Evolutionary conservation across 2,888 invertebrate species (phyloP).

Genomic region (Euproctis similis): DNA sequence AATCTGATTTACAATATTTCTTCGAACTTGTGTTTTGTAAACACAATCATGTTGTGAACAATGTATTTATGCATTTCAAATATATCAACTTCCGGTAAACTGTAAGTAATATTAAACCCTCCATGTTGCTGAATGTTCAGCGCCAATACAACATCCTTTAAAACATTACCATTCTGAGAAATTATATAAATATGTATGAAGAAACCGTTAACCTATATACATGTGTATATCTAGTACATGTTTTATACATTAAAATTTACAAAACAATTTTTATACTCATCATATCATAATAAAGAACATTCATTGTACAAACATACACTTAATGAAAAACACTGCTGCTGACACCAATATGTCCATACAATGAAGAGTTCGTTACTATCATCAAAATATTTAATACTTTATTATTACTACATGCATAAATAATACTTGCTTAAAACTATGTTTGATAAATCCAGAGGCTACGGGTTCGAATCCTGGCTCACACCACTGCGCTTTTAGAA

Average conservation of each 20-base stretch:
- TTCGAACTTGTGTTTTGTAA: constrained; percentile 6
- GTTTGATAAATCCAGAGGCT: no score
- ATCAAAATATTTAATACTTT: no score
- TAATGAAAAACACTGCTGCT: no score
- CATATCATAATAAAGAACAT: constrained; percentile 39
- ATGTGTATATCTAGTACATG: constrained; percentile 47
- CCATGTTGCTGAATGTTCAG: no score
- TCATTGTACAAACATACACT: constrained; percentile 32
- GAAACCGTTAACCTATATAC: constrained; percentile 60
- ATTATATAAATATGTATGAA: constrained; percentile 51
- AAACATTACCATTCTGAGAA: constrained; percentile 60
- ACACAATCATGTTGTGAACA: constrained; percentile 17
- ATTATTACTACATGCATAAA: no score
- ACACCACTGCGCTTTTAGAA: no score
- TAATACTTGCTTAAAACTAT: no score
- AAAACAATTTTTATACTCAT: constrained; percentile 51
- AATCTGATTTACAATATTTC: no score
- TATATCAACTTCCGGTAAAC: constrained; percentile 36
- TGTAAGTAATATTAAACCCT: no score
- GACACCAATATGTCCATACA: no score
- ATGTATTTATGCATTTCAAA: constrained; percentile 43
- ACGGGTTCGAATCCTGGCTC: no score
- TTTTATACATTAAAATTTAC: constrained; percentile 60
- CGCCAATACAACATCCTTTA: no score
- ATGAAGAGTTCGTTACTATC: constrained; percentile 16